Base-by-base conservation (phyloP, 2,888 invertebrate species). In the Lithodes maja region DNA sequence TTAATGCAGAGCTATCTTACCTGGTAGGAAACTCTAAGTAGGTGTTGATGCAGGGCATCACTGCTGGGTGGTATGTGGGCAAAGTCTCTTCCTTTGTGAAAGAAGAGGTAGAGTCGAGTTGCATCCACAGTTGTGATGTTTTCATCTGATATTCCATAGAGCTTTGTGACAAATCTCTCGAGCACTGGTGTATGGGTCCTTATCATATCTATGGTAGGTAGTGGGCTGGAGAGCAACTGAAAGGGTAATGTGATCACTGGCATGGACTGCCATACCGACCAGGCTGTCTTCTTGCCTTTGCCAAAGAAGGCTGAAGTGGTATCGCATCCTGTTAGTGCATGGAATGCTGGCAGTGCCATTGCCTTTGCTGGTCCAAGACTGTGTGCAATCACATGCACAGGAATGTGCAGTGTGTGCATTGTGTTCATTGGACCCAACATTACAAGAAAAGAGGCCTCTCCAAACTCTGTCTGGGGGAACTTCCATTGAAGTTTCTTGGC, bases 401-500 rank as follows among this genome's bases (percentile, higher is more conserved):
- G 33, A 33, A 33, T 77, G 9, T 49, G 49, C 49, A 77, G 2
- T 49, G 49, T 77, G 9, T 77, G 17, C 77, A 77, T 77, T 49
- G 49, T 77, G 9, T 77, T 1, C 77, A 77, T 77, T 77, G 77
- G 49, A 2, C 77, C 77, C 77, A 77, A 33, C 2, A 9, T 77
- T 49, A 77, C 77, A 2, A 49, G 49, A 12, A 77, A 77, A 12
- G 17, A 77, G 49, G 17, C 77, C 49, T 77, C 77, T 49, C 77
- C 77, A 33, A 33, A 49, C 9, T 77, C 77, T n/a, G 77, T 49
- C 77, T 49, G 77, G 17, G 77, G 77, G 49, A 77, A 77, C 77
- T 77, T 77, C 77, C 17, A 77, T 9, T 77, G 77, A 77, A 77
- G 77, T 77, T 77, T 33, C 49, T 77, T 77, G 49, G 77, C 77